Evolutionary conservation across 23 tunicate genomes (phyloP).

Genomic region (Trididemnum nubilum): DNA sequence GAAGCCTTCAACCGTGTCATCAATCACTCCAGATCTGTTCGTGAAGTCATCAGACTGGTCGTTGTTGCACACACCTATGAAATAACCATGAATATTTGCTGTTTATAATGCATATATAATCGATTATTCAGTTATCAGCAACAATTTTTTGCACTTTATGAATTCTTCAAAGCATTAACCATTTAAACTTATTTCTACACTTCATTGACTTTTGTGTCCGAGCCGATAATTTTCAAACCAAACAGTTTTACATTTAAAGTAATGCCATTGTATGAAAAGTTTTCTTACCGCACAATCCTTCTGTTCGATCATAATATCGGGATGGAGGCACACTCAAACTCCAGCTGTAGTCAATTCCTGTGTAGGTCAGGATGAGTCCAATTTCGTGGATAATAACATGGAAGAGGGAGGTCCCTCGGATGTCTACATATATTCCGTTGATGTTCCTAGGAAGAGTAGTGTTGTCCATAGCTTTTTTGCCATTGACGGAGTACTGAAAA

Average conservation of each 20-base stretch:
- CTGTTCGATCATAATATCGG: constrained; percentile 62
- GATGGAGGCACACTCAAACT: constrained; percentile 63
- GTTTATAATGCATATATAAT: no score
- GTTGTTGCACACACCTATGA: constrained; percentile 88
- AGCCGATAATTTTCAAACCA: no score
- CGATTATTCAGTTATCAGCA: neutral
- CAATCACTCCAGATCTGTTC: constrained; percentile 63
- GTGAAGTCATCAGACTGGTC: constrained; percentile 92
- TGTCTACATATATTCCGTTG: constrained; percentile 60
- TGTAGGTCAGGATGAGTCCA: constrained; percentile 69
- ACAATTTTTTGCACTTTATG: neutral
- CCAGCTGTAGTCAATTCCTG: constrained; percentile 98
- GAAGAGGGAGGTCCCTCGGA: constrained; percentile 72
- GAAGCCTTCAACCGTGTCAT: constrained; percentile 54
- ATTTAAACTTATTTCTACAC: no score
- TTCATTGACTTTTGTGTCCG: no score
- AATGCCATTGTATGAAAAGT: no score
- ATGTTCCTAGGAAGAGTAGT: constrained; percentile 45
- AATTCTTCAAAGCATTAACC: no score
- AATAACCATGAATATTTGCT: neutral
- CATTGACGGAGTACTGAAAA: constrained; percentile 66
- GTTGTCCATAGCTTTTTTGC: constrained; percentile 18
- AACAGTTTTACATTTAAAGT: no score
- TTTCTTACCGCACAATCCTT: constrained; percentile 87
- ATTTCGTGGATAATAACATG: constrained; percentile 60